These are phyloP conservation scores for Discoglossus pictus DNA, from an alignment of 2,797 vertebrate genomes.

Conservation along the genomic window DNA sequence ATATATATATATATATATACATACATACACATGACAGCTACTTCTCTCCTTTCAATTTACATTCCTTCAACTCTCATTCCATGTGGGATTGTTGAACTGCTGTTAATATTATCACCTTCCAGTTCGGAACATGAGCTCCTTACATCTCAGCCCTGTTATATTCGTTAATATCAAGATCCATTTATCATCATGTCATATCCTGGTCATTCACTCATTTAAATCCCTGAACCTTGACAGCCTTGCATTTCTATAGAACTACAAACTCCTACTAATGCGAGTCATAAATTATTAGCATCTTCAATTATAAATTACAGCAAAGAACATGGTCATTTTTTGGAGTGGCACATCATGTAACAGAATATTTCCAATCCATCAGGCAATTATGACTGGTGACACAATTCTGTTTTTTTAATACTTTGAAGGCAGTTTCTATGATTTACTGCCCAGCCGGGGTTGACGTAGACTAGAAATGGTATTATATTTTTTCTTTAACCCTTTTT, in stretches of 20 bases:
- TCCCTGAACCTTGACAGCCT: constrained; percentile 37
- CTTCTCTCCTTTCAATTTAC: constrained; percentile 24
- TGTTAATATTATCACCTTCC: constrained; percentile 34
- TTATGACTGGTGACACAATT: constrained; percentile 27
- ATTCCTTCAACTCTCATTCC: constrained; percentile 28
- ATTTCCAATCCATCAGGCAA: constrained; percentile 40
- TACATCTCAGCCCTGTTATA: constrained; percentile 30
- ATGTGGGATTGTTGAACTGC: constrained; percentile 16
- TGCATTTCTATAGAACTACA: constrained; percentile 45
- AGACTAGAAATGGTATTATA: background rate
- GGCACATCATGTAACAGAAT: constrained; percentile 41
- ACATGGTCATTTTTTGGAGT: constrained; percentile 38
- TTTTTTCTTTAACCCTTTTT: background rate
- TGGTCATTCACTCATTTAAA: constrained; percentile 48
- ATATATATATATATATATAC: too few species aligned
- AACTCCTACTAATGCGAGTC: constrained; percentile 43
- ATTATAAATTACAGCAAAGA: constrained; percentile 38
- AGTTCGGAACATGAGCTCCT: constrained; percentile 21
- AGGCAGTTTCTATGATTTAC: constrained; percentile 39
- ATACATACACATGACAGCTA: constrained; percentile 9
- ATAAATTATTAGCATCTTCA: constrained; percentile 45
- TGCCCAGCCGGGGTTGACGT: constrained; percentile 7
- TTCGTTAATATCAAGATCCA: constrained; percentile 39
- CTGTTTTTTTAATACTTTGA: constrained; percentile 28
- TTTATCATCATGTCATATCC: constrained; percentile 42